phyloP scores from a whole-genome alignment of 2,888 invertebrate species.

The Ferdinandea cuprea region DNA sequence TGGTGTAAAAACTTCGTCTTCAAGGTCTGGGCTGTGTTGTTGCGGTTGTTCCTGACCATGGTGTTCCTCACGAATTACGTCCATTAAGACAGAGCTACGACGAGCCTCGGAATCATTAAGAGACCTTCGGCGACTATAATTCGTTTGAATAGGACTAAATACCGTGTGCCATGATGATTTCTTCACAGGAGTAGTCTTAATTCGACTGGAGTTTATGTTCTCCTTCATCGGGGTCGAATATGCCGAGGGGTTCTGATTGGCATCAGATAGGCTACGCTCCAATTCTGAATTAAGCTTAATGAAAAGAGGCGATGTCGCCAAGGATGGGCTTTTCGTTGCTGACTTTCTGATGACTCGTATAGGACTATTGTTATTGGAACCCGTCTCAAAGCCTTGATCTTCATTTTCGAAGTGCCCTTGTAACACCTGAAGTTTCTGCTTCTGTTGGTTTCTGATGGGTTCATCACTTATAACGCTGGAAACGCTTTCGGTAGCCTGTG shows the following conservation, averaged over 20 bases:
- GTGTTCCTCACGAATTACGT: conserved; percentile 80
- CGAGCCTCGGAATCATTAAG: conserved; percentile 75
- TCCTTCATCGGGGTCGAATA: conserved; percentile 79
- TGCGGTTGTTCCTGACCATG: conserved; percentile 42
- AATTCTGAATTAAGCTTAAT: conserved; percentile 53
- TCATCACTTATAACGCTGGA: conserved; percentile 26
- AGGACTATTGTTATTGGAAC: conserved; percentile 79
- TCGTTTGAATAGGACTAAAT: conserved; percentile 53
- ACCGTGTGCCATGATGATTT: conserved; percentile 54
- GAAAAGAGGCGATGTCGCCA: conserved; percentile 51
- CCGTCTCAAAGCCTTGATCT: conserved; percentile 81
- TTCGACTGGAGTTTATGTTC: neutral
- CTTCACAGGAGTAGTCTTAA: conserved; percentile 24
- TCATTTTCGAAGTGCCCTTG: conserved; percentile 49
- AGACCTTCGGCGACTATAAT: conserved; percentile 30
- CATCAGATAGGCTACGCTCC: conserved; percentile 10
- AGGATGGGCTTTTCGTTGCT: neutral
- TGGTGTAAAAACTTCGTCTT: conserved; percentile 30
- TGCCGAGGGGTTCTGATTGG: conserved; percentile 70
- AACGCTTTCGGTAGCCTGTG: conserved; percentile 77
- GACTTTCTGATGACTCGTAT: conserved; percentile 60
- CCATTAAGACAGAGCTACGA: conserved; percentile 80
- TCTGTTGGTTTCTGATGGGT: conserved; percentile 31
- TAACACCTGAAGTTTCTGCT: neutral
- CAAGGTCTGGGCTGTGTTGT: neutral